A percentile compares a stretch with the other conserved stretches of the same genome.
These are phyloP conservation scores for Phylloscopus whistleri DNA, from an alignment of 2,113 vertebrate genomes.

Conservation along the genomic window DNA sequence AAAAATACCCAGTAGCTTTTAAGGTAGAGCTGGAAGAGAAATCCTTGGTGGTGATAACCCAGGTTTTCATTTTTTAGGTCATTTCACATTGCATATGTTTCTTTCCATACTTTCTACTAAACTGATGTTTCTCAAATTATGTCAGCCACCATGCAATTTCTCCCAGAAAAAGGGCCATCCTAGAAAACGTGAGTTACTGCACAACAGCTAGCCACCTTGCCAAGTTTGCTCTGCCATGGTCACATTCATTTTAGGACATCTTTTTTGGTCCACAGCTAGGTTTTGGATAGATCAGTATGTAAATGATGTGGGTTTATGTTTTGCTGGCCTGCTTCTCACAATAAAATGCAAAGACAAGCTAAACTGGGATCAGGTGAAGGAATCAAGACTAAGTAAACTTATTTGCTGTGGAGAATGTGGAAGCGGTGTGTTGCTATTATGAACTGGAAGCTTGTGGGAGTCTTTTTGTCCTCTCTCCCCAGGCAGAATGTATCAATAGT, in stretches of 20 bases:
- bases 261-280: background rate
- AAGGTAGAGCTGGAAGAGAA: background rate
- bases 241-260: background rate
- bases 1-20: background rate
- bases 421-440: background rate
- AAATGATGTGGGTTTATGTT: background rate
- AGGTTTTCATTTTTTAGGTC: background rate
- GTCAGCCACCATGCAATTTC: background rate
- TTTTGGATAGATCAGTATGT: background rate
- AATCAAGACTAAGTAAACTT: background rate
- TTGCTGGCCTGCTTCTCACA: background rate
- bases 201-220: background rate
- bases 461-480: background rate
- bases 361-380: background rate
- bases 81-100: background rate
- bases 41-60: background rate
- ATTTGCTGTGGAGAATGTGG: background rate
- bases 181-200: background rate
- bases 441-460: background rate
- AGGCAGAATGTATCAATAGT: background rate
- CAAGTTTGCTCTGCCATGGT: background rate
- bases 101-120: background rate
- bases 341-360: background rate
- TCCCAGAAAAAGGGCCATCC: background rate
- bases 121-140: background rate